phyloP scores from a whole-genome alignment of 2,113 vertebrate species.

The Pantherophis guttatus region DNA sequence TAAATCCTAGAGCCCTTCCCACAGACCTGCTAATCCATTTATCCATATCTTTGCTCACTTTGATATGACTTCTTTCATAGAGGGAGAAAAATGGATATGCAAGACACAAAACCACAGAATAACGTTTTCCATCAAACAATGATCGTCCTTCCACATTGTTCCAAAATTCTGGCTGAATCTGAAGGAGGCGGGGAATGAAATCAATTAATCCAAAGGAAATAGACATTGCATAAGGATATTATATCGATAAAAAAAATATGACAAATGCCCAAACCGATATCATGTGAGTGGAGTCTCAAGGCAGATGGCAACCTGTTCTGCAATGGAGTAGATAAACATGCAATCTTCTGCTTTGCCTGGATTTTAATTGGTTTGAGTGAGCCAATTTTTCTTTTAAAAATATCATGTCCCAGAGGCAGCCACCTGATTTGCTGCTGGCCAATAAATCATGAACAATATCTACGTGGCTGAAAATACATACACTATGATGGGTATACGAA shows the following conservation, averaged over 20 bases:
- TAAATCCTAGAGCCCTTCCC: neutral
- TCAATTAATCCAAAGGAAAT: slow-evolving; percentile 5
- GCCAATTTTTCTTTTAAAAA: slow-evolving; percentile 26
- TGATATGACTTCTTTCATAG: neutral
- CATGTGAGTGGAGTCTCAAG: neutral
- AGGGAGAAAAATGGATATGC: neutral
- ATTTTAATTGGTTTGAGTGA: slow-evolving; percentile 15
- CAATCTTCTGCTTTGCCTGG: slow-evolving; percentile 5
- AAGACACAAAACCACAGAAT: slow-evolving; percentile 10
- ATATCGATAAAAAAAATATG: slow-evolving; percentile 9
- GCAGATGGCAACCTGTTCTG: neutral
- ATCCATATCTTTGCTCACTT: neutral
- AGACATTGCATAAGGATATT: fast-evolving
- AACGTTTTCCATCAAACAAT: slow-evolving; percentile 35
- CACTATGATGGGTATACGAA: neutral
- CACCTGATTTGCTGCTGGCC: neutral
- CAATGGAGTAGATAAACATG: slow-evolving; percentile 21
- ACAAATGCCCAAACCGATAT: neutral
- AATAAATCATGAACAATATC: neutral
- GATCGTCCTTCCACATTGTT: neutral
- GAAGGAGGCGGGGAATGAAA: neutral
- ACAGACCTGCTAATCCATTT: neutral
- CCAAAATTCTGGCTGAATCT: slow-evolving; percentile 17
- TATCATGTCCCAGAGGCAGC: slow-evolving; percentile 14
- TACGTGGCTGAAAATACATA: neutral